A percentile compares a stretch with the other conserved stretches of the same genome.
phyloP scores from a whole-genome alignment of 2,113 vertebrate species.

The Cyprinus carpio region DNA sequence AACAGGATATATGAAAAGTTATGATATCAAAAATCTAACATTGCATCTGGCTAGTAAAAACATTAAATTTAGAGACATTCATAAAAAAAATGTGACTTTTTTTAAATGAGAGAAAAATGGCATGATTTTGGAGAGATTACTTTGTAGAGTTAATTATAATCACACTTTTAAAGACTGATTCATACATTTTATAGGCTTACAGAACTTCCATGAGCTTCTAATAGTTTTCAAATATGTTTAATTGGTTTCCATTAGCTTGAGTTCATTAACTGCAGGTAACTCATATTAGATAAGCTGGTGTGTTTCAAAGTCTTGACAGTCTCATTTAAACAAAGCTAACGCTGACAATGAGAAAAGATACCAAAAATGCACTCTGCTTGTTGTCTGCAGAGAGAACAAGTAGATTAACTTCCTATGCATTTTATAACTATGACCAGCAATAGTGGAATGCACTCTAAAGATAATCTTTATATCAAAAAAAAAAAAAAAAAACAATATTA shows the following conservation, averaged over 20 bases:
- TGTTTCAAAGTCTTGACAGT: slow-evolving; percentile 35
- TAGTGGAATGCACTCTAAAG: neutral
- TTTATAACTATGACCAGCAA: neutral
- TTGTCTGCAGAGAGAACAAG: neutral
- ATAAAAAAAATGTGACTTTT: neutral
- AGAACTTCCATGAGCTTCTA: neutral
- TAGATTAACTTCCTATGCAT: neutral
- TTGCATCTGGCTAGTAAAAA: neutral
- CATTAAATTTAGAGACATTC: neutral
- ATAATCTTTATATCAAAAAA: neutral
- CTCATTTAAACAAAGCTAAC: slow-evolving; percentile 8
- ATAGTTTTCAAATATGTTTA: slow-evolving; percentile 17
- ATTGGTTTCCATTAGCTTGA: slow-evolving; percentile 21
- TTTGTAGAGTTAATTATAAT: slow-evolving; percentile 18
- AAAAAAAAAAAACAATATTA: neutral
- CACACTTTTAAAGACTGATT: neutral
- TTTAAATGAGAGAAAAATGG: neutral
- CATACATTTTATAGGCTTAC: slow-evolving; percentile 1
- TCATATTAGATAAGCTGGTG: slow-evolving; percentile 35
- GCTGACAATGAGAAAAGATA: slow-evolving; percentile 11
- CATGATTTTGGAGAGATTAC: neutral
- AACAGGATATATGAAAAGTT: neutral
- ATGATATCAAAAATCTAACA: neutral
- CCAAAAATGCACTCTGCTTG: neutral
- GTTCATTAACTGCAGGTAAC: slow-evolving; percentile 34